Evolutionary conservation across 1,140 invertebrate genomes (phyloP).

Genomic region (Drosophila sechellia): DNA sequence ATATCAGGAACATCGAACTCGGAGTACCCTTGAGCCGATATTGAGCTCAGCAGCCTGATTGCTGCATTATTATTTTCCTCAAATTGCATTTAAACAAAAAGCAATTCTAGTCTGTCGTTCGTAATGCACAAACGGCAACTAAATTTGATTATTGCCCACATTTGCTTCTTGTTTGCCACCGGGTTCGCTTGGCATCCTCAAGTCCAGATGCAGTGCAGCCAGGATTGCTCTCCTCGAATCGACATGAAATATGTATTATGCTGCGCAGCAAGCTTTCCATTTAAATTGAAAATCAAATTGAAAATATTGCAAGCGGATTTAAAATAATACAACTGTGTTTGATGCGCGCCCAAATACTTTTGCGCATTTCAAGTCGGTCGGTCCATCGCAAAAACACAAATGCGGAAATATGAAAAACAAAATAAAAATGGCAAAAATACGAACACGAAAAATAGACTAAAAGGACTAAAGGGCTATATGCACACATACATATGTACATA

Average conservation of each 20-base stretch:
- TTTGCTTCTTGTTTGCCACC: conserved; percentile 10
- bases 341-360: conserved; percentile 68
- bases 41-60: conserved; percentile 14
- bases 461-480: conserved; percentile 24
- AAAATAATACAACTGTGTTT: conserved; percentile 75
- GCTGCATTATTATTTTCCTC: conserved; percentile 9
- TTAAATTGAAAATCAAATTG: conserved; percentile 79
- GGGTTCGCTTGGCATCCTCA: not conserved
- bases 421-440: conserved; percentile 18
- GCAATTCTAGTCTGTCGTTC: conserved; percentile 11
- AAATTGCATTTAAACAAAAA: conserved; percentile 29
- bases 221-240: conserved; percentile 3
- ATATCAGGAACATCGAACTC: conserved; percentile 5
- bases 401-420: conserved; percentile 13
- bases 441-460: conserved; percentile 19
- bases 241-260: conserved; percentile 43
- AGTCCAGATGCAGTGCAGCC: not conserved
- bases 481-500: conserved; percentile 23
- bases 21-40: not conserved
- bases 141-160: conserved; percentile 45
- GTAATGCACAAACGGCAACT: conserved; percentile 28
- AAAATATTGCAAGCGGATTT: conserved; percentile 80
- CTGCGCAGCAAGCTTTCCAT: conserved; percentile 59
- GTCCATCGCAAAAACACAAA: conserved; percentile 15
- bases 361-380: conserved; percentile 59